Percentiles rank a stretch among this genome's conserved stretches.
Conservation (phyloP, 2,888 invertebrate species). For the Aspidiotus destructor region DNA sequence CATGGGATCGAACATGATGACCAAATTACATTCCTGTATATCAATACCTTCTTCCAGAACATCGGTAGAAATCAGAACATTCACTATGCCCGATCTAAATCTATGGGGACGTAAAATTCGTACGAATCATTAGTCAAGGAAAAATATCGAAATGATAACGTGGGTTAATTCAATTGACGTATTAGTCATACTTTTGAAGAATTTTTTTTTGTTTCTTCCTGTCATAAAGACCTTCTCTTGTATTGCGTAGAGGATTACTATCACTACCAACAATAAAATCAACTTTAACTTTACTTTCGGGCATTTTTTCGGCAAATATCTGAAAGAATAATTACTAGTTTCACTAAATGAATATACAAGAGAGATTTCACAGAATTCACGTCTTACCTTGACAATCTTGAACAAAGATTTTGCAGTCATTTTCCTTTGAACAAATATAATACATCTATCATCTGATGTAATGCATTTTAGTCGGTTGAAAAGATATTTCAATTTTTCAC, state of each 20-base stretch:
- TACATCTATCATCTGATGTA: conserved; percentile 40
- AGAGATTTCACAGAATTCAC: not conserved
- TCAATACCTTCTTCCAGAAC: conserved; percentile 88
- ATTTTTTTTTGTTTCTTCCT: conserved; percentile 12
- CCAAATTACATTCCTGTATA: conserved; percentile 68
- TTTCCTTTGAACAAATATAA: conserved; percentile 63
- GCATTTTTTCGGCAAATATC: not conserved
- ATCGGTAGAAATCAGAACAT: conserved; percentile 62
- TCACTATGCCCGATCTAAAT: conserved; percentile 52
- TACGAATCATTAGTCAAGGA: not conserved
- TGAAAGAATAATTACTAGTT: not conserved
- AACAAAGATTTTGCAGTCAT: conserved; percentile 67
- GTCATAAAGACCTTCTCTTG: conserved; percentile 5
- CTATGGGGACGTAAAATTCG: conserved; percentile 38
- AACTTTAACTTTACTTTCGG: conserved; percentile 42
- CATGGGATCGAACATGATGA: conserved; percentile 63
- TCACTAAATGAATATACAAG: conserved; percentile 15
- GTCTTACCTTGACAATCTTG: conserved; percentile 51
- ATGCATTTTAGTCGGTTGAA: conserved; percentile 52
- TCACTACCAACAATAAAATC: conserved; percentile 63
- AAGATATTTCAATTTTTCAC: conserved; percentile 54
- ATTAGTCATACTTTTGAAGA: conserved; percentile 5
- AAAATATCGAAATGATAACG: not conserved
- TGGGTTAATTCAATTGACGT: not conserved
- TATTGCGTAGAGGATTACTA: conserved; percentile 21